phyloP scores from a whole-genome alignment of 2,113 vertebrate species.

The Delphinus delphis region DNA sequence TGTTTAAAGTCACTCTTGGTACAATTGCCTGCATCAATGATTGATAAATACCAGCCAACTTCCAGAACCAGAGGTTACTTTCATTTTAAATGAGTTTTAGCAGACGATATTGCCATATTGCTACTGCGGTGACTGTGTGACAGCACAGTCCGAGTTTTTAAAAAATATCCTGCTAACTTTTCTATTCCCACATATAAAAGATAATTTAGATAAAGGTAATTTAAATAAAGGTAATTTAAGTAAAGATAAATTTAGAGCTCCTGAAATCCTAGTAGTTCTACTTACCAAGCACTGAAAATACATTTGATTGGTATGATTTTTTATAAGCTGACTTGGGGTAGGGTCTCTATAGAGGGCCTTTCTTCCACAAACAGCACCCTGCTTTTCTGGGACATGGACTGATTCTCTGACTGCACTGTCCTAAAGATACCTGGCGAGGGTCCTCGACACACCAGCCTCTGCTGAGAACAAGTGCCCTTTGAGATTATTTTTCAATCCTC shows the following conservation, averaged over 20 bases:
- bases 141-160: background rate
- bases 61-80: slow-evolving; percentile 31
- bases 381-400: background rate
- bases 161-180: background rate
- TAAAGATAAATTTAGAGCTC: background rate
- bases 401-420: background rate
- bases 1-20: background rate
- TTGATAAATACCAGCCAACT: background rate
- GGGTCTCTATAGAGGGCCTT: background rate
- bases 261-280: background rate
- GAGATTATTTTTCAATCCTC: background rate
- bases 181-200: background rate
- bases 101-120: background rate
- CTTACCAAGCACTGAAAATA: background rate
- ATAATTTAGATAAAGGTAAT: background rate
- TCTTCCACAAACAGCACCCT: background rate
- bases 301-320: background rate
- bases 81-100: slow-evolving; percentile 6
- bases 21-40: background rate
- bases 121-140: background rate
- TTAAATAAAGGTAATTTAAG: background rate
- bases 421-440: background rate
- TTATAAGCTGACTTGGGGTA: background rate
- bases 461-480: slow-evolving; percentile 2
- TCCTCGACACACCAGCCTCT: background rate